These are phyloP conservation scores for Merluccius polli DNA, from an alignment of 2,797 vertebrate genomes.

Conservation along the genomic window DNA sequence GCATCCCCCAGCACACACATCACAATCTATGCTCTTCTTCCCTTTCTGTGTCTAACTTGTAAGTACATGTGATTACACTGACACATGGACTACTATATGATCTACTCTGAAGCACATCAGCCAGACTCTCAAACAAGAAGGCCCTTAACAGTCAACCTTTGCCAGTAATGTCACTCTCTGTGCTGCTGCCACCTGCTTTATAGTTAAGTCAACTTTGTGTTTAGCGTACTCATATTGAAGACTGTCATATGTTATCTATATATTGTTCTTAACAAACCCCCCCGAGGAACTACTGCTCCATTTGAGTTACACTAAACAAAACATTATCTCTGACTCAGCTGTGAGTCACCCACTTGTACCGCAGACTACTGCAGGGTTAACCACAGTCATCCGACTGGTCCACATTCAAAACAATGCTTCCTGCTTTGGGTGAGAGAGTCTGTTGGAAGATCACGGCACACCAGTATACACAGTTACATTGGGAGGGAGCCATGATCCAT, in stretches of 20 bases:
- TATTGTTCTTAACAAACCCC: neutral
- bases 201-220: neutral
- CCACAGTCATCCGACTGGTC: constrained; percentile 63
- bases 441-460: constrained; percentile 26
- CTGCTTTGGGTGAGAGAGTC: constrained; percentile 28
- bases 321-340: constrained; percentile 49
- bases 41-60: neutral
- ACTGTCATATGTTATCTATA: neutral
- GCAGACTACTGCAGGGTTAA: constrained; percentile 46
- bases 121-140: no score
- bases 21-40: neutral
- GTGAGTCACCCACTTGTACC: constrained; percentile 35
- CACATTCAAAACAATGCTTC: constrained; percentile 50
- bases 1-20: neutral
- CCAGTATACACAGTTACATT: neutral
- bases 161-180: no score
- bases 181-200: neutral
- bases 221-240: neutral
- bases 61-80: no score
- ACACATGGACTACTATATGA: no score
- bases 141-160: no score
- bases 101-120: no score
- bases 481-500: neutral
- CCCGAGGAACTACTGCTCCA: neutral
- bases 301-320: neutral